Percentiles rank a stretch among this genome's conserved stretches.
Conservation (phyloP, 2,888 invertebrate genomes). For the Tachina fera region DNA sequence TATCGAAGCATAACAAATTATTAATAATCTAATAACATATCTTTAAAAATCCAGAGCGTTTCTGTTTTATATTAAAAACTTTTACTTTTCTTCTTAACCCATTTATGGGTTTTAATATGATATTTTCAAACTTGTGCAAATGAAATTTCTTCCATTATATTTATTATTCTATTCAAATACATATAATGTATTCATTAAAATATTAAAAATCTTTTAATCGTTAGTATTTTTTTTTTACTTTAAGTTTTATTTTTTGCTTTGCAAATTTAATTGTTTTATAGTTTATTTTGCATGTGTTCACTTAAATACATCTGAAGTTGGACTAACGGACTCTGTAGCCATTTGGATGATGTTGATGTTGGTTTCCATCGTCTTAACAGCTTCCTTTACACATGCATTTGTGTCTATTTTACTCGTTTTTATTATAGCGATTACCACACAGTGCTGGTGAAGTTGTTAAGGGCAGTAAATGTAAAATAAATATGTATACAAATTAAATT, state of each 20-base stretch:
- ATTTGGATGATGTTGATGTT: slow-evolving; percentile 38
- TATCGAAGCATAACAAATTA: slow-evolving; percentile 80
- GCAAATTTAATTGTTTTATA: slow-evolving; percentile 23
- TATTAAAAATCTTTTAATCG: slow-evolving; percentile 19
- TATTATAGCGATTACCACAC: not conserved
- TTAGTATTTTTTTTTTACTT: slow-evolving; percentile 1
- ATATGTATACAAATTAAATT: too few relatives aligned
- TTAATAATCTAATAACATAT: slow-evolving; percentile 76
- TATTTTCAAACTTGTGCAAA: slow-evolving; percentile 30
- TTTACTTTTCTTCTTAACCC: slow-evolving; percentile 54
- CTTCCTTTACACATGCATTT: slow-evolving; percentile 46
- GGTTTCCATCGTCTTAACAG: slow-evolving; percentile 40
- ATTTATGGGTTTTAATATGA: slow-evolving; percentile 39
- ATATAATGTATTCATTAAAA: not conserved
- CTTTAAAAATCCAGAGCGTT: slow-evolving; percentile 28
- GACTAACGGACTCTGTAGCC: slow-evolving; percentile 50
- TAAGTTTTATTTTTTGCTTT: slow-evolving; percentile 9
- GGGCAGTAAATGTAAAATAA: not conserved
- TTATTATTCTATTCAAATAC: not conserved
- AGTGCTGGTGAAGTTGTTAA: not conserved
- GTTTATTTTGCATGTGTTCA: slow-evolving; percentile 45
- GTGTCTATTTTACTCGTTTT: slow-evolving; percentile 40
- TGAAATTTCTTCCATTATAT: slow-evolving; percentile 18
- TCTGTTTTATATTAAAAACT: slow-evolving; percentile 46
- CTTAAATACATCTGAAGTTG: slow-evolving; percentile 43